Base-by-base conservation (phyloP, 2,113 vertebrate species). In the Electrona antarctica region DNA sequence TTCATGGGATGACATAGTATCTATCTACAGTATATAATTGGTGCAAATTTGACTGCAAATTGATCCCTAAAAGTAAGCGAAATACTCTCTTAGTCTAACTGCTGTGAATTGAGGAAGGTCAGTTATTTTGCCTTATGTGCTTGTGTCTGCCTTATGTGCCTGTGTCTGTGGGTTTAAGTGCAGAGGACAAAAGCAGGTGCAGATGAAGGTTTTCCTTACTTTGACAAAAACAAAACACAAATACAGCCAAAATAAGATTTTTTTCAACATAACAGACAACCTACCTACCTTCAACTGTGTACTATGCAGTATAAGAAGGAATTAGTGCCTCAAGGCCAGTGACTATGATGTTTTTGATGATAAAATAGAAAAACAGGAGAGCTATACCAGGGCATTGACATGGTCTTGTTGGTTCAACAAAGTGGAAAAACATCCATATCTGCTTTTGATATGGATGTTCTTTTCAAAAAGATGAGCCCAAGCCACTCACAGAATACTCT, bases 31-130 rank as follows among this genome's bases (percentile, higher is more conserved):
- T 13, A 54, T 54, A 12, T 54, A 54, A 54, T 54, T 10, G 51
- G n/a, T 54, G 11, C 51, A 54, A 72, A 61, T 11, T 45, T 13
- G 14, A 49, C 7, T 47, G 41, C 3, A 41, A 41, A 41, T 41
- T 41, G 33, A 51, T 46, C 14, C 14, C n/a, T 54, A n/a, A 12
- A 54, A 41, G 33, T 41, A 54, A 54, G 51, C 51, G 2, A 54
- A 54, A 54, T 13, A 54, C 51, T 54, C 2, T 5, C 21, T 21
- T 21, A 21, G 13, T 29, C 7, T 57, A n/a, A 4, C 60, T 79
- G 85, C 82, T 85, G 77, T 15, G 72, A 89, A 82, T 74, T 84
- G 60, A 74, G 13, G 65, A 60, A 7, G 57, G 6, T 51, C 15
- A n/a, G 41, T 21, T 67, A 12, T 58, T 4, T 52, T 58, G 8